phyloP scores from a whole-genome alignment of 2,113 vertebrate genomes.

The Lophius piscatorius region DNA sequence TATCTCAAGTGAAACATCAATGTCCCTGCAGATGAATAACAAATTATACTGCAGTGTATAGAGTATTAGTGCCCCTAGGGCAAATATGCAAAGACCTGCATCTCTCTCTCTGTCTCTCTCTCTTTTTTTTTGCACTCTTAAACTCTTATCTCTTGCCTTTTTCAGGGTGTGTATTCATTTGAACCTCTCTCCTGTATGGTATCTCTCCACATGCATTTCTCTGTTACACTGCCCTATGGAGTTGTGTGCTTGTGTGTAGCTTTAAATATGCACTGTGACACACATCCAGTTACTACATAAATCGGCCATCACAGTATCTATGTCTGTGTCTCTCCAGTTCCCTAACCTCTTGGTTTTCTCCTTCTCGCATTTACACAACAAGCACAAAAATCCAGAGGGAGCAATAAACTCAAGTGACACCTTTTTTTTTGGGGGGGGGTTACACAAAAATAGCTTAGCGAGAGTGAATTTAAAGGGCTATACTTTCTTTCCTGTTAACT shows the following conservation, averaged over 20 bases:
- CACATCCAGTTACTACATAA: conserved; percentile 34
- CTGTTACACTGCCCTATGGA: not conserved
- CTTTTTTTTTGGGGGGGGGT: too few species aligned
- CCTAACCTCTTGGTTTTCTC: conserved; percentile 28
- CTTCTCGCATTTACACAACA: conserved; percentile 21
- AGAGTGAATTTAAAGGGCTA: conserved; percentile 28
- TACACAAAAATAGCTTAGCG: conserved; percentile 19
- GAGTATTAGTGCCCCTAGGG: conserved; percentile 58
- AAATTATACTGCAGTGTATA: conserved; percentile 60
- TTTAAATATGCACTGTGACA: conserved; percentile 26
- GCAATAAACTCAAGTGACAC: conserved; percentile 44
- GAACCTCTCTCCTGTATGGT: not conserved
- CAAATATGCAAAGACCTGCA: conserved; percentile 44
- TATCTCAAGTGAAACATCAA: conserved; percentile 61
- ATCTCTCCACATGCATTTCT: not conserved
- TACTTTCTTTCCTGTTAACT: conserved; percentile 16
- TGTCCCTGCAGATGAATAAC: conserved; percentile 63
- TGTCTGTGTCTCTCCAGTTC: conserved; percentile 25
- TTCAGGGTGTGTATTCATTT: not conserved
- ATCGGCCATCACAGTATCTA: conserved; percentile 25
- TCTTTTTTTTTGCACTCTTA: conserved; percentile 7
- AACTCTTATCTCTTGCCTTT: conserved; percentile 1
- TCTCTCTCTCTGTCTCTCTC: conserved; percentile 15
- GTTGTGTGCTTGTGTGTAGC: conserved; percentile 14
- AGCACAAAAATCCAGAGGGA: conserved; percentile 40